These are phyloP conservation scores for Dasypolia templi DNA, from an alignment of 2,888 invertebrate genomes.

Conservation along the genomic window DNA sequence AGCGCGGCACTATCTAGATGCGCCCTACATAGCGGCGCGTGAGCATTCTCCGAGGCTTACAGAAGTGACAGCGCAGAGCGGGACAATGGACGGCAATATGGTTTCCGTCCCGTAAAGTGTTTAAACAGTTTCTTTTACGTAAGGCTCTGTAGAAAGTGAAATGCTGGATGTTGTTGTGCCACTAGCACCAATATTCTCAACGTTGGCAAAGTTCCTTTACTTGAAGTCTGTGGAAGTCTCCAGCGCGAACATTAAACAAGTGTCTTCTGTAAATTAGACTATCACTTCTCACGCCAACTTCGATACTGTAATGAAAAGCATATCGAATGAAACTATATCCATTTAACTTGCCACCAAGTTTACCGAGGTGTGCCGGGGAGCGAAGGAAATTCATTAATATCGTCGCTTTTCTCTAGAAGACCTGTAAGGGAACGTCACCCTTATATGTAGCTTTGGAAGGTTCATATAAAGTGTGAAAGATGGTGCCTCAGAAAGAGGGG, in stretches of 20 bases:
- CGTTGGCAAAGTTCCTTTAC: background rate
- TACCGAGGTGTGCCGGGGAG: conserved; percentile 34
- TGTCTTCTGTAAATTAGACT: conserved; percentile 40
- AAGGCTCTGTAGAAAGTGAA: too few species aligned
- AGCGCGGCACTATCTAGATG: background rate
- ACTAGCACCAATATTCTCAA: background rate
- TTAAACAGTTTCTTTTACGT: background rate
- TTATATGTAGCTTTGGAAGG: conserved; percentile 39
- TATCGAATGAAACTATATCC: conserved; percentile 66
- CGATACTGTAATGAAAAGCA: conserved; percentile 52
- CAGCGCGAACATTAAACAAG: conserved; percentile 7
- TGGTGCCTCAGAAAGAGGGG: conserved; percentile 12
- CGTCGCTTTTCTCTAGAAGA: conserved; percentile 30
- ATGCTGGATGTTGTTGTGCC: background rate
- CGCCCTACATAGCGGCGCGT: background rate
- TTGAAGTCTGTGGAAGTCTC: background rate
- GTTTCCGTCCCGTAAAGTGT: background rate
- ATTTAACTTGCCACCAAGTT: conserved; percentile 66
- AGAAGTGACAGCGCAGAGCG: background rate
- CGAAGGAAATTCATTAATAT: conserved; percentile 65
- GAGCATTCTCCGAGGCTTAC: background rate
- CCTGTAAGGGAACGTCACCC: conserved; percentile 28
- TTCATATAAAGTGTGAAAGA: conserved; percentile 19
- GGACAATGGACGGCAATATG: background rate
- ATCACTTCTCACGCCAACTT: conserved; percentile 53